Evolutionary conservation across 2,888 invertebrate species (phyloP), one percentile per base, ranked within the genome.

Genomic region (Marronus borbonicus): DNA sequence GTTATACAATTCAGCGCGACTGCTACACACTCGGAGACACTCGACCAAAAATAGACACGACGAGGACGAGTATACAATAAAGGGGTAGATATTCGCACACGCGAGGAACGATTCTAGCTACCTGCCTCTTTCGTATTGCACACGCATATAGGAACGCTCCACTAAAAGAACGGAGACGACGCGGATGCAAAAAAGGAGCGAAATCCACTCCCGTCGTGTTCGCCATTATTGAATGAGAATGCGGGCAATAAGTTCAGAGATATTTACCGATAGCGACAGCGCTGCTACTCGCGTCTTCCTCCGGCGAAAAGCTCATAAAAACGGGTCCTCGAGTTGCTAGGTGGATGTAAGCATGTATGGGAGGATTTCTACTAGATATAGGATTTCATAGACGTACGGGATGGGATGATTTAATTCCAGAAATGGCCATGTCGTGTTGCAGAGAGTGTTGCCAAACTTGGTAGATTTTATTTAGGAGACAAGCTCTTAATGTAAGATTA

Each of bases 191-290:
- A 55, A 20, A 55, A 55, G 4, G 3, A 3, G n/a, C 20, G 7
- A 55, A 55, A 55, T 55, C 55, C 55, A 1, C 44, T 8, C 12
- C 44, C 44, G 44, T 1, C 10, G 55, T 55, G 55, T 55, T 55
- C 55, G 55, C 55, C 55, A 55, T 55, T 55, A 55, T 55, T 55
- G 55, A 55, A 55, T 20, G 55, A 55, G 55, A 55, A 55, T 14
- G 55, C 55, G 14, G 55, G 55, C 55, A 55, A 55, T 55, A 55
- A 55, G 55, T 8, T 2, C 55, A 2, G 55, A n/a, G 55, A 55
- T 55, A 17, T 55, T n/a, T 14, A 55, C 14, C 55, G 55, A 55
- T 55, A 55, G 17, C 55, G 55, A 55, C 55, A 14, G 55, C 2
- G 0, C 55, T n/a, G 14, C 55, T 44, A 17, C n/a, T 55, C 55